Evolutionary conservation across 2,888 invertebrate genomes (phyloP), one percentile per base, ranked within the genome.

Genomic region (Drosophila multiciliata): DNA sequence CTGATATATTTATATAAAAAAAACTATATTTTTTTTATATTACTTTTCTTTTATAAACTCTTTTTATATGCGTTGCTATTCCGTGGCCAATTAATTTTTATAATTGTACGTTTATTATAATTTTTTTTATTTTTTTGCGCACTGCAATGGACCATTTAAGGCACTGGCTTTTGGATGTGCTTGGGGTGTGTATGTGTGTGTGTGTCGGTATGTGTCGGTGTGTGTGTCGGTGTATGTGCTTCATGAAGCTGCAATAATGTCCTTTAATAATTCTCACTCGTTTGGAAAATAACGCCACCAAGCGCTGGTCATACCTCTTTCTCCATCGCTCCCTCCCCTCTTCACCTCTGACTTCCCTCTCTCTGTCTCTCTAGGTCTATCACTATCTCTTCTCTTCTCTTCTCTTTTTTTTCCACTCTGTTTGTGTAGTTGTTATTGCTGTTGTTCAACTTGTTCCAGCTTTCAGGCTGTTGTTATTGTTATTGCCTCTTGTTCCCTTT

Each of bases 261-360:
- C 84, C 81, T 92, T 92, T 92, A 90, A 91, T 91, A 91, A 91
- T 91, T 90, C 87, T 80, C 92, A 89, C 78, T 91, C 89, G 86
- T 82, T 91, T 90, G 90, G 91, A 91, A 91, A 91, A 91, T 90
- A 91, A 83, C 88, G 82, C 75, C 76, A 78, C 76, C 80, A 80
- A 87, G 77, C 74, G 66, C 74, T 76, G 73, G 73, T 70, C 73
- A 75, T 78, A 65, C 69, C 64, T 59, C 69, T 40, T 73, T 68
- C 58, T 26, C 57, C 69, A 54, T 23, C 58, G 62, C 48, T 11
- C 49, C n/a, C n/a, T 35, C 20, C 52, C n/a, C 5, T n/a, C 11
- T 40, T 40, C n/a, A 11, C n/a, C n/a, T 48, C 5, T 40, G 52
- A n/a, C 58, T 54, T 29, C 11, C 20, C 50, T 42, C 55, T 65